Percentiles rank a stretch among this genome's conserved stretches.
phyloP scores from a whole-genome alignment of 35 echinoderm and acorn worm genomes.

The Lytechinus pictus region DNA sequence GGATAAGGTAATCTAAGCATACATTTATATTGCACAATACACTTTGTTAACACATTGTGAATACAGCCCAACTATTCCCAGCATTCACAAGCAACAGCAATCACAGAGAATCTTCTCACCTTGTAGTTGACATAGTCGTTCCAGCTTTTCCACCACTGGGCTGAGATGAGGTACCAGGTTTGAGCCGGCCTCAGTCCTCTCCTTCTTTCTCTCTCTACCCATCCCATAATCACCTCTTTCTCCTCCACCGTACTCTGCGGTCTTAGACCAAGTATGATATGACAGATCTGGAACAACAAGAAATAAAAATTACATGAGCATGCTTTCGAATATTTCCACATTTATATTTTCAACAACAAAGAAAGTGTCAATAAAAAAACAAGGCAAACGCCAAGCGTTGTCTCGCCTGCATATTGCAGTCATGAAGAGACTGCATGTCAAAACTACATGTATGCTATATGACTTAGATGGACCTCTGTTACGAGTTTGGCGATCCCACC shows the following conservation, averaged over 20 bases:
- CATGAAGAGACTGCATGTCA: too few relatives aligned
- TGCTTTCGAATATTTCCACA: neutral
- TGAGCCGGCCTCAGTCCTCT: conserved; percentile 77
- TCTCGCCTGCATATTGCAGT: too few relatives aligned
- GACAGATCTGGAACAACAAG: conserved; percentile 80
- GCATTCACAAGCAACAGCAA: too few relatives aligned
- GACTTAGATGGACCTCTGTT: too few relatives aligned
- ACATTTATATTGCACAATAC: too few relatives aligned
- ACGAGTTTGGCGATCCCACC: too few relatives aligned
- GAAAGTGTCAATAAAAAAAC: neutral
- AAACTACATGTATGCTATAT: too few relatives aligned
- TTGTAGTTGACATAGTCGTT: conserved; percentile 85
- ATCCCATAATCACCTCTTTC: conserved; percentile 88
- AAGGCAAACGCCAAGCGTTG: too few relatives aligned
- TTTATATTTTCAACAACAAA: neutral
- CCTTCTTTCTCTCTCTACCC: conserved; percentile 95
- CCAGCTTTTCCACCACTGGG: conserved; percentile 92
- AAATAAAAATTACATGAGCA: neutral
- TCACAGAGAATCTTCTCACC: conserved; percentile 42
- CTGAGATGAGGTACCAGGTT: conserved; percentile 94
- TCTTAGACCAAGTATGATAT: conserved; percentile 92
- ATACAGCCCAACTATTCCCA: too few relatives aligned
- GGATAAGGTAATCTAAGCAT: too few relatives aligned
- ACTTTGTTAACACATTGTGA: too few relatives aligned
- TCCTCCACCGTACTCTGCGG: conserved; percentile 83